Evolutionary conservation across 2,797 vertebrate species (phyloP).

Genomic region (Sorex maritimensis): DNA sequence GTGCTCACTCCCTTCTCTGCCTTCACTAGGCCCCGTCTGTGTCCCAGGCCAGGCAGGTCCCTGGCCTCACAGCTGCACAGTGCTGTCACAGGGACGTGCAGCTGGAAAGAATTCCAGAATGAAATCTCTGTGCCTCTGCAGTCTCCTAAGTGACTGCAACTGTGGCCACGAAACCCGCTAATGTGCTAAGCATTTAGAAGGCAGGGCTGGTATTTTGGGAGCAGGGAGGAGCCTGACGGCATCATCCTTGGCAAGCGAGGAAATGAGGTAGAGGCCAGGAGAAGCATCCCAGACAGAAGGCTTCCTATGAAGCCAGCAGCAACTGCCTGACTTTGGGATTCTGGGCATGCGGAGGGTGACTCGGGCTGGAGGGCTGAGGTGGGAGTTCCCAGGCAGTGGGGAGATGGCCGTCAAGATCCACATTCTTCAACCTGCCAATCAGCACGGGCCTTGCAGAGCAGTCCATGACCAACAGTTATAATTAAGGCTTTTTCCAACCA

Average conservation of each 20-base stretch:
- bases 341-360: slow-evolving; percentile 51
- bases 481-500: too few relatives aligned
- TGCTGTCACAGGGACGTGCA: slow-evolving; percentile 87
- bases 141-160: slow-evolving; percentile 84
- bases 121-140: slow-evolving; percentile 87
- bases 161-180: slow-evolving; percentile 87
- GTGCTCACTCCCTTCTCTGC: slow-evolving; percentile 60
- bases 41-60: slow-evolving; percentile 80
- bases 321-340: slow-evolving; percentile 77
- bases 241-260: slow-evolving; percentile 67
- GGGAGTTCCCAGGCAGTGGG: not conserved
- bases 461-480: too few relatives aligned
- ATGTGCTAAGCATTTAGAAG: slow-evolving; percentile 89
- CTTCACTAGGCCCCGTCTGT: slow-evolving; percentile 60
- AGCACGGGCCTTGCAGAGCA: too few relatives aligned
- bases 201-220: slow-evolving; percentile 86
- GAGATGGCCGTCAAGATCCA: not conserved
- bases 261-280: slow-evolving; percentile 78
- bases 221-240: slow-evolving; percentile 78
- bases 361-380: not conserved
- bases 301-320: slow-evolving; percentile 67
- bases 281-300: slow-evolving; percentile 64
- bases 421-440: too few relatives aligned
- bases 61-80: slow-evolving; percentile 83
- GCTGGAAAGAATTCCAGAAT: slow-evolving; percentile 88